A percentile compares a stretch with the other conserved stretches of the same genome.
Evolutionary conservation across 2,797 vertebrate genomes (phyloP).

Genomic region (Champsocephalus esox): DNA sequence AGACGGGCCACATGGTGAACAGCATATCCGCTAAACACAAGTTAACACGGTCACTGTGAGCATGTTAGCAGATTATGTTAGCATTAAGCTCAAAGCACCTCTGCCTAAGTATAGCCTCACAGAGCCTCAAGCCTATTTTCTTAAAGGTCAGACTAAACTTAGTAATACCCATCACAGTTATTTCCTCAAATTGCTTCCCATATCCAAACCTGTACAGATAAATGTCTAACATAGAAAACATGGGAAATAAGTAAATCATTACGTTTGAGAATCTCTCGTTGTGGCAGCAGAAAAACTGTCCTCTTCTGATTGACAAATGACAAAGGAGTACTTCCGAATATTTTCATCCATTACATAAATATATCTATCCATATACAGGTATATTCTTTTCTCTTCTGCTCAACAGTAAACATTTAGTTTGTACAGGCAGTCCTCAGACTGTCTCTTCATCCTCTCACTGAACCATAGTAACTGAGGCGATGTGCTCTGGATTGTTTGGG

Average conservation of each 20-base stretch:
- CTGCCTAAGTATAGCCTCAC: background rate
- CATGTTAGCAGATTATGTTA: background rate
- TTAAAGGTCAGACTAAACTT: background rate
- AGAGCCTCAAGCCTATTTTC: background rate
- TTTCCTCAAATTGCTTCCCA: background rate
- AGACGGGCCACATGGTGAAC: background rate
- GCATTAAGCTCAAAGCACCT: background rate
- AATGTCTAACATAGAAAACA: background rate
- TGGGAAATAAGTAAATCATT: background rate
- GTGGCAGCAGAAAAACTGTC: background rate
- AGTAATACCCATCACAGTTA: background rate
- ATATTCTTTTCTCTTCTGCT: background rate
- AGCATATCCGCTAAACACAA: background rate
- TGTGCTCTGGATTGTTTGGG: constrained; percentile 59
- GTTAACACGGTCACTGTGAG: background rate
- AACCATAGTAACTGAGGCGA: constrained; percentile 36
- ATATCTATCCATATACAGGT: too few relatives aligned
- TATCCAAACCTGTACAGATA: background rate
- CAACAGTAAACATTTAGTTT: constrained; percentile 10
- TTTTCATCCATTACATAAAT: background rate
- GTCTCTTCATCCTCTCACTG: constrained; percentile 39
- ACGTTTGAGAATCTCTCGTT: constrained; percentile 8
- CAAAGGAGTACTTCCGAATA: background rate
- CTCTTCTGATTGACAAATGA: background rate
- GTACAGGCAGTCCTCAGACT: background rate